Evolutionary conservation across 2,797 vertebrate species (phyloP).

Genomic region (Rallus crepitans): DNA sequence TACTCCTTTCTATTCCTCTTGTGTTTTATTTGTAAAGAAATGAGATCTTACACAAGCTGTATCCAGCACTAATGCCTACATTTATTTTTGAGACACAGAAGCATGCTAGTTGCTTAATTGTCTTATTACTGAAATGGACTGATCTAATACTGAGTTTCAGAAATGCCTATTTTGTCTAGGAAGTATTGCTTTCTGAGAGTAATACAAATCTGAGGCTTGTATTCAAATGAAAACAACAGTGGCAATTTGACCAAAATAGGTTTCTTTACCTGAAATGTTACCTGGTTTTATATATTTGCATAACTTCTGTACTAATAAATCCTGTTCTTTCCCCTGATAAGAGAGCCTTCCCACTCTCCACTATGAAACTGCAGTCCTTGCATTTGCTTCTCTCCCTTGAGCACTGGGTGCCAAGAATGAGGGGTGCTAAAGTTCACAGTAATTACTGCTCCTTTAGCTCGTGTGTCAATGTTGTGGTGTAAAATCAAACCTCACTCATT

Average conservation of each 20-base stretch:
- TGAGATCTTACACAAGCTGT: not conserved
- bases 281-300: not conserved
- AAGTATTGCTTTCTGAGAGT: not conserved
- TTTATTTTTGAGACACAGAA: not conserved
- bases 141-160: not conserved
- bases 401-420: not conserved
- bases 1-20: not conserved
- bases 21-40: constrained; percentile 36
- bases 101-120: not conserved
- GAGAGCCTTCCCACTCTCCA: not conserved
- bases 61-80: not conserved
- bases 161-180: not conserved
- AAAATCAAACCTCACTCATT: not conserved
- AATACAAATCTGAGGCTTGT: not conserved
- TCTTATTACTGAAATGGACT: not conserved
- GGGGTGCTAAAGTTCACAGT: not conserved
- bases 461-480: not conserved
- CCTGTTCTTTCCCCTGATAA: not conserved
- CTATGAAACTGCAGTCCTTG: not conserved
- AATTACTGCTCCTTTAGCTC: not conserved
- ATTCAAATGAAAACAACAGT: not conserved
- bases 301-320: not conserved
- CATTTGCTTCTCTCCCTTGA: not conserved
- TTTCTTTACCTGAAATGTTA: not conserved
- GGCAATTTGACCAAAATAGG: not conserved